Base-by-base conservation (phyloP, 2,797 vertebrate genomes). In the Rhinoraja longicauda region DNA sequence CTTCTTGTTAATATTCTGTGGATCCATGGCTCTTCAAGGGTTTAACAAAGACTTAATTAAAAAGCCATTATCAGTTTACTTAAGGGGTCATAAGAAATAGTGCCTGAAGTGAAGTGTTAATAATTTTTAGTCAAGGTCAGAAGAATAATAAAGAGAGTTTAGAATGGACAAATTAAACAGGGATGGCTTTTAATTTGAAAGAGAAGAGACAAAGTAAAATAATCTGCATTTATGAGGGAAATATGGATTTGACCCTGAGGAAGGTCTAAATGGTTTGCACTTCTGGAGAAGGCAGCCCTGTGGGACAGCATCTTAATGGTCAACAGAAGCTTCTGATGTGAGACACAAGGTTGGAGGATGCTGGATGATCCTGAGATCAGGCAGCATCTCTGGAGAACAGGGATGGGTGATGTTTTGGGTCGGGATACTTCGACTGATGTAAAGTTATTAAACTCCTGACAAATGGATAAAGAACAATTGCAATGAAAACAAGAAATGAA, bases 31-130 rank as follows among this genome's bases (percentile, higher is more conserved):
- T 64, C 84, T 67, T 64, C 21, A 36, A 17, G 29, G 57, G n/a
- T 86, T 86, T 62, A 17, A 86, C 29, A 86, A 57, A 84, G 15
- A 57, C 7, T 86, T 86, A 62, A 86, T 86, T 86, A 86, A 86
- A 62, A 86, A 62, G 26, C 29, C 53, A n/a, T 62, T 86, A 62
- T 86, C 82, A 32, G 29, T 59, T 86, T 86, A 86, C 57, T 86
- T 86, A 59, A 86, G 82, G 26, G n/a, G 57, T 62, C 53, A 59
- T 62, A n/a, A 62, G 57, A 86, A 86, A 62, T 59, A 59, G 79
- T 24, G 45, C 79, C 79, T 81, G 24, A 81, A 81, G 39, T 53
- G 82, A 86, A 62, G 26, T 62, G 12, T 86, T 32, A 86, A 82
- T 82, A 45, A 86, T n/a, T 62, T 86, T 62, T 62, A n/a, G 57